Percentiles rank a stretch among this genome's conserved stretches.
Evolutionary conservation across 2,888 invertebrate species (phyloP).

Genomic region (Volucella bombylans): DNA sequence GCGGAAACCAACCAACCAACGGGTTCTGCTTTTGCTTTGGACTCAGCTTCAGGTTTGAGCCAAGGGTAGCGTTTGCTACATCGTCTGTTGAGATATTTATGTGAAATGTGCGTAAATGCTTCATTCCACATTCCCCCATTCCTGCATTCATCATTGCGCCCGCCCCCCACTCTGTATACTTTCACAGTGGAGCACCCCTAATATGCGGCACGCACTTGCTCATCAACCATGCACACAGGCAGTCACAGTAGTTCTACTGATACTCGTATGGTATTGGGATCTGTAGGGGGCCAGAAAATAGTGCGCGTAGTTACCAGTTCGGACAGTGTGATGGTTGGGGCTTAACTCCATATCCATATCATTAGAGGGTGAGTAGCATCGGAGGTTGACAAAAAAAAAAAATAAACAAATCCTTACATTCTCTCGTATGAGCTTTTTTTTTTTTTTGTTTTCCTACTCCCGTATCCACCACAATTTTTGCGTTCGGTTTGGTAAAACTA

Average conservation of each 20-base stretch:
- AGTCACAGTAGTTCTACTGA: conserved; percentile 54
- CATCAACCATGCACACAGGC: conserved; percentile 68
- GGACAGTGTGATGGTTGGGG: conserved; percentile 26
- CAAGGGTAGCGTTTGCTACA: conserved; percentile 40
- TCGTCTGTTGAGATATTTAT: conserved; percentile 67
- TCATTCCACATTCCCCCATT: conserved; percentile 25
- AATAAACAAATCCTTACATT: conserved; percentile 39
- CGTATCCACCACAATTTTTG: conserved; percentile 67
- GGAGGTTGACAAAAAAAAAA: conserved; percentile 64
- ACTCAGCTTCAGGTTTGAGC: not conserved
- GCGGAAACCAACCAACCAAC: conserved; percentile 66
- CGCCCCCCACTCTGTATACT: not conserved
- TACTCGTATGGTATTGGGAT: conserved; percentile 10
- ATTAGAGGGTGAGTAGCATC: conserved; percentile 28
- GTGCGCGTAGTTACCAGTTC: conserved; percentile 56
- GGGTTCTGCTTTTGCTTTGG: conserved; percentile 29
- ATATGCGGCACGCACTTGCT: conserved; percentile 73
- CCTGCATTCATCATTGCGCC: conserved; percentile 36
- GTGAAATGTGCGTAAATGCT: conserved; percentile 72
- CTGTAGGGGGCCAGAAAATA: conserved; percentile 54
- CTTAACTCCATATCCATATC: not conserved
- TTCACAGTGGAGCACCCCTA: conserved; percentile 54
- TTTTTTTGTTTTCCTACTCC: conserved; percentile 54
- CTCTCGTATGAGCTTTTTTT: conserved; percentile 23
- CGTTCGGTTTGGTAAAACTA: conserved; percentile 72